These are phyloP conservation scores for Eupristina koningsbergeri DNA, from an alignment of 1,140 invertebrate genomes.

Conservation along the genomic window DNA sequence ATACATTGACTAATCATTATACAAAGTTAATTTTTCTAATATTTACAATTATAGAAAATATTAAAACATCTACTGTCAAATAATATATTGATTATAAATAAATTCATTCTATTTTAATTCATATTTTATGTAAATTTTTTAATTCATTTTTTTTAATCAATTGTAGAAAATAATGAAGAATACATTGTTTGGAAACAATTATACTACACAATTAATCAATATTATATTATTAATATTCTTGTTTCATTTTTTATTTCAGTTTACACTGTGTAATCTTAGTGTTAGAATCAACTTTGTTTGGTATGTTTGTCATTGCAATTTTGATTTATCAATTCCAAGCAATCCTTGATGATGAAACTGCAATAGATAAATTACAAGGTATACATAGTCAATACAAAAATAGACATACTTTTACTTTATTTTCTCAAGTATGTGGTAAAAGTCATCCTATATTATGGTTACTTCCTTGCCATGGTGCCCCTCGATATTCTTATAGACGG, in stretches of 20 bases:
- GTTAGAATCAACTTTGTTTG: constrained; percentile 89
- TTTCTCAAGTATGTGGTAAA: constrained; percentile 87
- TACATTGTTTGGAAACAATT: no score
- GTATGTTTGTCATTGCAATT: constrained; percentile 91
- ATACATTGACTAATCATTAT: background rate
- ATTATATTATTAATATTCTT: no score
- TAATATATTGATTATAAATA: no score
- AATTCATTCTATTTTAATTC: no score
- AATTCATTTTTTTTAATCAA: no score
- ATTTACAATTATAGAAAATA: no score
- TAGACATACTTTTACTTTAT: constrained; percentile 78
- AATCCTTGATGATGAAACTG: constrained; percentile 87
- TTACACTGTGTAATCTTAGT: constrained; percentile 89
- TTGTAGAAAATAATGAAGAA: no score
- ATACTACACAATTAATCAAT: no score
- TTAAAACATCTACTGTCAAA: no score
- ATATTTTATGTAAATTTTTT: no score
- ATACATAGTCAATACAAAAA: constrained; percentile 79
- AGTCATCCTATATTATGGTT: constrained; percentile 80
- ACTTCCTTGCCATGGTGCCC: constrained; percentile 76
- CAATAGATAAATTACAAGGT: constrained; percentile 85
- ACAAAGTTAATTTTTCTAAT: background rate
- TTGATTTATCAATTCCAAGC: constrained; percentile 91
- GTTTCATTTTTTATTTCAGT: constrained; percentile 73
- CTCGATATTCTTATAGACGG: constrained; percentile 73